Percentiles rank a stretch among this genome's conserved stretches.
These are phyloP conservation scores for Sus scrofa DNA, from an alignment of 2,113 vertebrate genomes.

Conservation along the genomic window DNA sequence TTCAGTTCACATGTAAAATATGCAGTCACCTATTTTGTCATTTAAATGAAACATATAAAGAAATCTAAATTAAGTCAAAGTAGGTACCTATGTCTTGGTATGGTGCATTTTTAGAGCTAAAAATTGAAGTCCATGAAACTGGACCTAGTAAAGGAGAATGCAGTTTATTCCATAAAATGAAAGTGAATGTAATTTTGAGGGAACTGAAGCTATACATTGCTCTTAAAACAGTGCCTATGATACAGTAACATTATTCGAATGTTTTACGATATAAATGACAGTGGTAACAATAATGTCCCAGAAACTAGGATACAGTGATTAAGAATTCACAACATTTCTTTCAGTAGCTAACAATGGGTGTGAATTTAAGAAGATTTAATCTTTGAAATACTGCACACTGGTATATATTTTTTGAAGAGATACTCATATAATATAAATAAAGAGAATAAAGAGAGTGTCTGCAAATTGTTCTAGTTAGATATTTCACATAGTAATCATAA, in stretches of 20 bases:
- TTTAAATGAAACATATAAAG: background rate
- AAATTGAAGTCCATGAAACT: background rate
- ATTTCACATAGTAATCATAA: background rate
- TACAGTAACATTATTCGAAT: background rate
- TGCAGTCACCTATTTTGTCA: background rate
- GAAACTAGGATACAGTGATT: background rate
- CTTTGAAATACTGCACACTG: background rate
- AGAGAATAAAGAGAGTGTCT: background rate
- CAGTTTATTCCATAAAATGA: background rate
- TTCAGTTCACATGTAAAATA: background rate
- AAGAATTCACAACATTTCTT: background rate
- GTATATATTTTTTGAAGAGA: background rate
- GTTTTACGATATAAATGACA: background rate
- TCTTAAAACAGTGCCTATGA: background rate
- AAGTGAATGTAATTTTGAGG: background rate
- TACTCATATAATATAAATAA: background rate
- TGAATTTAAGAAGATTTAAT: background rate
- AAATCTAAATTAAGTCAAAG: background rate
- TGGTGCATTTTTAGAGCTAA: background rate
- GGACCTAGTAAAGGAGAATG: background rate
- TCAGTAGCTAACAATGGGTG: background rate
- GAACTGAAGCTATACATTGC: background rate
- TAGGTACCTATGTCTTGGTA: background rate
- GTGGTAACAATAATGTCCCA: background rate
- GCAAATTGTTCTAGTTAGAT: background rate